Base-by-base conservation (phyloP, 2,113 vertebrate species). In the Cyanoramphus novaezelandiae region DNA sequence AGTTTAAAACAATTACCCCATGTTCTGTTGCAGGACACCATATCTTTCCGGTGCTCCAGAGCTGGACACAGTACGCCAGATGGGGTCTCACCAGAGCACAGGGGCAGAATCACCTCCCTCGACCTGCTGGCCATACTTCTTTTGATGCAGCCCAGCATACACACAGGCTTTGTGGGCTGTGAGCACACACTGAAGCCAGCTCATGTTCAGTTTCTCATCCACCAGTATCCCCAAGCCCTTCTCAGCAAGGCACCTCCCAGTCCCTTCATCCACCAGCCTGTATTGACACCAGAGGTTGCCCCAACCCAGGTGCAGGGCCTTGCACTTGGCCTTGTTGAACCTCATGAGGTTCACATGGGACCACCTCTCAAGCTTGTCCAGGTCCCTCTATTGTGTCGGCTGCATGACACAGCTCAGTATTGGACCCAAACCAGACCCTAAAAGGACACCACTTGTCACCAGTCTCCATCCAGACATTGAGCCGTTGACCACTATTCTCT, bases 401-500 rank as follows among this genome's bases (percentile, higher is more conserved):
- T 5, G 6, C 43, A 76, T 17, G 37, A 47, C 37, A 77, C 47
- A 88, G 27, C 64, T 68, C 72, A 67, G 17, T 35, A n/a, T 6
- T 63, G 9, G 35, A 86, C 35, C 16, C 70, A 60, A 2, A 29
- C 64, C 1, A 4, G 44, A 41, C 4, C 15, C 24, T 35, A 18
- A 33, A 35, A n/a, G 50, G 37, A 81, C 10, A 31, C 4, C 3
- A 31, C 13, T 83, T 24, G 2, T 60, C 53, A 50, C 23, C 4
- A 7, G 1, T 87, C 44, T 50, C 78, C 29, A 29, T 65, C 46
- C 0, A 0, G 29, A 78, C 55, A 46, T 20, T 2, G 8, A 69
- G 17, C 27, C 0, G 0, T 77, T 92, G 49, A 64, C 39, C 33
- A 5, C 31, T 67, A 3, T n/a, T n/a, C 41, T 79, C 41, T 53